Base-by-base conservation (phyloP, 2,888 invertebrate species). In the Automeris io region DNA sequence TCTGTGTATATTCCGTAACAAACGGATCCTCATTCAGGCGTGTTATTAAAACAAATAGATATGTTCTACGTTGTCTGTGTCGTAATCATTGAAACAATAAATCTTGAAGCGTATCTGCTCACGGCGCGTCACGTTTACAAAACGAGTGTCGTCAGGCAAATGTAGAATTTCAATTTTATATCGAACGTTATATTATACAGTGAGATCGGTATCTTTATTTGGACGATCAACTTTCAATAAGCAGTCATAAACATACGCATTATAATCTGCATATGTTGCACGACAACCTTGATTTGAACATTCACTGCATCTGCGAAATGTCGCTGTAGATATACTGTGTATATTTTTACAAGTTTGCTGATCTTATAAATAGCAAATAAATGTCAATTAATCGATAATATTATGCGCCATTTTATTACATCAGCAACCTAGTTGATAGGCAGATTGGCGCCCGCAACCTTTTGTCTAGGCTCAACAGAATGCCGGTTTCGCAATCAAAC, bases 21-120 rank as follows among this genome's bases (percentile, higher is more conserved):
- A 54, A 59, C 56, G 55, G 54, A 37, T 63, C 61, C 59, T 57
- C 55, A 54, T 59, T 60, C 52, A 54, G 55, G 50, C 58, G 52
- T 65, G 60, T 69, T 73, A 75, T 73, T 74, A 67, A 73, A 74
- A 75, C 65, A 75, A 77, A 78, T 73, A 75, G 69, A 66, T 51
- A 42, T 61, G 57, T 61, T 59, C 58, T 46, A 47, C 50, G 51
- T 49, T 45, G 46, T 60, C 65, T 66, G 64, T 57, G 59, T 68
- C 51, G 60, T 64, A 69, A 75, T 74, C 70, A 70, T 70, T 69
- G 35, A 62, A 70, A 75, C 71, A 62, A 78, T 78, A 73, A 71
- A 76, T 77, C 70, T 71, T 57, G 39, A 39, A 47, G 48, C 45
- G 51, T 29, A 29, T 49, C 49, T 51, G 47, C 35, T 40, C 39